These are phyloP conservation scores for Phalloptychus januarius DNA, from an alignment of 2,797 vertebrate genomes.

Conservation along the genomic window DNA sequence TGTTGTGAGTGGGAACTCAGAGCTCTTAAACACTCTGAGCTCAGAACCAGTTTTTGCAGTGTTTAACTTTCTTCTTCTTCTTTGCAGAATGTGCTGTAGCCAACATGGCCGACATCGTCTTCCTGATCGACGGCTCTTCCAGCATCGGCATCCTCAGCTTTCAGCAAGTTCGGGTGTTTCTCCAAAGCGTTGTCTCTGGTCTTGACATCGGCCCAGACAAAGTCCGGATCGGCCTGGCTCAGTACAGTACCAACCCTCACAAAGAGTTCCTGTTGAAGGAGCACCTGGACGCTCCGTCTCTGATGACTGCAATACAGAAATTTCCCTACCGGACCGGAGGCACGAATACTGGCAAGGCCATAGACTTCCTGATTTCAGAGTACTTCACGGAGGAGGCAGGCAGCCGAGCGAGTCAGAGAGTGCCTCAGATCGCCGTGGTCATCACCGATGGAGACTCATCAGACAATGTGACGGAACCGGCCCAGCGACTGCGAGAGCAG, in stretches of 20 bases:
- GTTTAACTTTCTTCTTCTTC: slow-evolving; percentile 29
- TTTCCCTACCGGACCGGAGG: slow-evolving; percentile 74
- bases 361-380: slow-evolving; percentile 71
- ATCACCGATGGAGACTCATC: slow-evolving; percentile 82
- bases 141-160: slow-evolving; percentile 78
- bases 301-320: slow-evolving; percentile 73
- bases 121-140: slow-evolving; percentile 84
- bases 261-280: slow-evolving; percentile 81
- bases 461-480: slow-evolving; percentile 71
- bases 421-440: slow-evolving; percentile 84
- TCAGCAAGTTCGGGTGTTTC: slow-evolving; percentile 78
- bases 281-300: slow-evolving; percentile 65
- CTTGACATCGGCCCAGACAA: slow-evolving; percentile 79
- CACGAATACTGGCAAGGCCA: slow-evolving; percentile 79
- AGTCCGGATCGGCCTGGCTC: slow-evolving; percentile 82
- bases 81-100: slow-evolving; percentile 80
- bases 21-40: not conserved
- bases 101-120: slow-evolving; percentile 82
- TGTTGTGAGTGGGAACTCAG: no score
- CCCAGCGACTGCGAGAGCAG: slow-evolving; percentile 65
- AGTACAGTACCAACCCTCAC: slow-evolving; percentile 75
- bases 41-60: not conserved
- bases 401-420: slow-evolving; percentile 69
- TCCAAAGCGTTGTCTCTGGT: slow-evolving; percentile 70
- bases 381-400: slow-evolving; percentile 77